Percentiles rank a stretch among this genome's conserved stretches.
phyloP scores from a whole-genome alignment of 2,113 vertebrate genomes.

The Sigmodon hispidus region DNA sequence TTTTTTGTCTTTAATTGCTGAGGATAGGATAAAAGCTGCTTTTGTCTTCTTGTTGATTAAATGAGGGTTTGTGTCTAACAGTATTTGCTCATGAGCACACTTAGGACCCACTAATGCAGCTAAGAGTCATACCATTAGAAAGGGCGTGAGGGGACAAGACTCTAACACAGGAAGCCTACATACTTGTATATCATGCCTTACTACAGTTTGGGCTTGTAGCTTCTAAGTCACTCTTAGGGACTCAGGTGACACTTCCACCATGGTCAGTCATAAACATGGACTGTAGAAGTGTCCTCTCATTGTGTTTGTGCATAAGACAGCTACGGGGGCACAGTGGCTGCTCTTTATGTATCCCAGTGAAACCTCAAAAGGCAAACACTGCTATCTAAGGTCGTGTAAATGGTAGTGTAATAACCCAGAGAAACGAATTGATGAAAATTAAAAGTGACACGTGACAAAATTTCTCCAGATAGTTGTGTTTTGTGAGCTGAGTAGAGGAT shows the following conservation, averaged over 20 bases:
- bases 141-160: background rate
- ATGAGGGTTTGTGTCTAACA: background rate
- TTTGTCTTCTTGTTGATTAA: slow-evolving; percentile 39
- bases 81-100: background rate
- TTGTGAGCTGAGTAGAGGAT: background rate
- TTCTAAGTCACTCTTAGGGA: background rate
- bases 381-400: slow-evolving; percentile 25
- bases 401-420: slow-evolving; percentile 20
- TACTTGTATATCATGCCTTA: background rate
- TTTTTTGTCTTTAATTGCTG: background rate
- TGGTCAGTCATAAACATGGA: background rate
- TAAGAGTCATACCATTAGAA: background rate
- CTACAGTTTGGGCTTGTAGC: background rate
- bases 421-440: slow-evolving; percentile 42
- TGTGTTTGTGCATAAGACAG: background rate
- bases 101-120: background rate
- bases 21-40: slow-evolving; percentile 42
- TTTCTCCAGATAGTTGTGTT: background rate
- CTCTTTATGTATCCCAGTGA: background rate
- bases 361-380: slow-evolving; percentile 1
- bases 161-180: background rate
- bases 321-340: background rate
- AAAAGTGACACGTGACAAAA: slow-evolving; percentile 24
- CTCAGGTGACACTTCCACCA: background rate
- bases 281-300: background rate